Evolutionary conservation across 2,113 vertebrate species (phyloP), one percentile per base, ranked within the genome.

Genomic region (Aspiorhynchus laticeps): DNA sequence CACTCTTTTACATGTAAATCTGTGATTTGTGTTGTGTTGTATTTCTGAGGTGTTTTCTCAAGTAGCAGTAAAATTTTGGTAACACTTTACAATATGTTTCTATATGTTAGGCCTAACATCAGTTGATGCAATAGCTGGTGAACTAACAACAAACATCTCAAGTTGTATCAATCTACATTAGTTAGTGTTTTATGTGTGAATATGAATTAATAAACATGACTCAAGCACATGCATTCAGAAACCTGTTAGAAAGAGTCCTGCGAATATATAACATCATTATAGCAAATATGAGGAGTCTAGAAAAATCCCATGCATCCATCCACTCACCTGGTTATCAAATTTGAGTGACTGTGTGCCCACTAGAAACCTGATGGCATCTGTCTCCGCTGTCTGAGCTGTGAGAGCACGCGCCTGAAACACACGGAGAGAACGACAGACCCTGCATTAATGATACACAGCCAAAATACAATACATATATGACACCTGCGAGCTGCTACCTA

Each of bases 331-430:
- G 93, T 99, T 99, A 91, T 99, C 98, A 92, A 97, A 99, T 92
- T 97, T 99, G 26, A 99, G 95, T 67, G 98, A 99, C 92, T 99
- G 98, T 1, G 98, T 99, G 88, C 98, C 98, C 91, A 99, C 97
- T 71, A 99, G 94, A 92, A 99, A 99, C 76, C 98, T 96, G 89
- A 99, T 97, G 88, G 98, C 97, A 92, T 99, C 98, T 0, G 98
- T 98, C 92, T 99, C 98, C 80, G 97, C 98, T 43, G 96, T 96
- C 92, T 99, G 98, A 81, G 98, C 96, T n/a, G 98, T 96, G 28
- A 99, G 95, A 38, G 98, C 97, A 73, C 98, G 96, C 26, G 98
- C 98, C 98, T 99, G 91, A 24, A 90, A 88, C 87, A 90, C 84
- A 36, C 91, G 86, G 87, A 63, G n/a, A 69, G n/a, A 75, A 33